Evolutionary conservation across 2,888 invertebrate species (phyloP), one percentile per base, ranked within the genome.

Genomic region (Agriopis aurantiaria): DNA sequence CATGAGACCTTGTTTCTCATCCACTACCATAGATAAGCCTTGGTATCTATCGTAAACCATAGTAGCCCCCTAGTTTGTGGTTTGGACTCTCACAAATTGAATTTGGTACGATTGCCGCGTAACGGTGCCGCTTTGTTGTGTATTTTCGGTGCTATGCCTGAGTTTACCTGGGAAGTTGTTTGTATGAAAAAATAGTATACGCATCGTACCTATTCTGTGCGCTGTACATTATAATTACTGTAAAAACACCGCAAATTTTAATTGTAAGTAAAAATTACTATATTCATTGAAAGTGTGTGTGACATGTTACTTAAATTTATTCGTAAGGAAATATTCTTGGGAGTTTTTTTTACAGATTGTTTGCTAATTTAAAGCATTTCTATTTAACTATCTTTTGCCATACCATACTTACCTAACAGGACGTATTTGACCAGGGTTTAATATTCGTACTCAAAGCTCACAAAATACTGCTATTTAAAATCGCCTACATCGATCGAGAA

Each of bases 61-160:
- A 56, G 60, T 69, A 59, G 57, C 46, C 59, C 69, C 64, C 64
- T 68, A 23, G 23, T 12, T 63, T 73, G 72, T 73, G 72, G 73
- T 73, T 73, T 76, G 68, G 71, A 69, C 75, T 69, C 69, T 77
- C 75, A 85, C 85, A 90, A 91, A 92, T 92, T 92, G 87, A 91
- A 91, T 91, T 91, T 88, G 76, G 82, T 86, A 85, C 88, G 86
- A 75, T 84, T 83, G 83, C 83, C 82, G 77, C 81, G 79, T 86
- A 87, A 86, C 84, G 85, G 85, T 80, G 56, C 59, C 78, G 79
- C 80, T 84, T 85, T 83, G 84, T 87, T 85, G 81, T 78, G 33
- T 78, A 83, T 82, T 60, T 60, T 69, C 11, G 57, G 55, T 61
- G 58, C 68, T 55, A 48, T 14, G 67, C 41, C 67, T 69, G 69